Conservation (phyloP, 2,797 vertebrate genomes). For the Semotilus atromaculatus region DNA sequence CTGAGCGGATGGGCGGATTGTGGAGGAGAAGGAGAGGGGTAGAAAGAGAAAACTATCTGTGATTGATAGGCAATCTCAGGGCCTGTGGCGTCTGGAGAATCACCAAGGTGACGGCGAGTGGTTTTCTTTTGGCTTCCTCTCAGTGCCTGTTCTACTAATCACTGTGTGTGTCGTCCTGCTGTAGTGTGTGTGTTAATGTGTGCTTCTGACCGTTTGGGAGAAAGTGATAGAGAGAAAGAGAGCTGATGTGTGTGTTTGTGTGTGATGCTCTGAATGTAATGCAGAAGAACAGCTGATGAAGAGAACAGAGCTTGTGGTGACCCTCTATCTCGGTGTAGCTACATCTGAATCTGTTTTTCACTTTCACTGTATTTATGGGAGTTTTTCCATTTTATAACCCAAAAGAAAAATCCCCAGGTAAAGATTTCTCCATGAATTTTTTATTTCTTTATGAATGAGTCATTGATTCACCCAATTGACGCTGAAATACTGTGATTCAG, state of each 20-base stretch:
- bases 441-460: neutral
- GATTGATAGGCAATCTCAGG: slow-evolving; percentile 69
- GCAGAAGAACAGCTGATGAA: neutral
- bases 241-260: neutral
- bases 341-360: neutral
- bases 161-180: slow-evolving; percentile 30
- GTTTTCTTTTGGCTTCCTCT: slow-evolving; percentile 32
- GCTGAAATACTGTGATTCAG: too few species aligned
- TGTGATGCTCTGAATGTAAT: neutral
- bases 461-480: too few species aligned
- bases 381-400: too few species aligned
- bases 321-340: neutral
- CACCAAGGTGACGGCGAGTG: slow-evolving; percentile 32
- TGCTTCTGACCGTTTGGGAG: neutral
- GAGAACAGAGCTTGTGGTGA: neutral
- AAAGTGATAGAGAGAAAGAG: neutral
- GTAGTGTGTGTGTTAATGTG: neutral
- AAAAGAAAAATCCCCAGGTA: neutral
- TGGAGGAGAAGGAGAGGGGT: neutral
- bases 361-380: neutral
- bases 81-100: slow-evolving; percentile 58
- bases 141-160: slow-evolving; percentile 16
- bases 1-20: neutral
- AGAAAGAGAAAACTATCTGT: slow-evolving; percentile 49
- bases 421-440: neutral